Evolutionary conservation across 30 jellyfish, hydroid and myxozoan species (phyloP).

Genomic region (Nemopilema nomurai): DNA sequence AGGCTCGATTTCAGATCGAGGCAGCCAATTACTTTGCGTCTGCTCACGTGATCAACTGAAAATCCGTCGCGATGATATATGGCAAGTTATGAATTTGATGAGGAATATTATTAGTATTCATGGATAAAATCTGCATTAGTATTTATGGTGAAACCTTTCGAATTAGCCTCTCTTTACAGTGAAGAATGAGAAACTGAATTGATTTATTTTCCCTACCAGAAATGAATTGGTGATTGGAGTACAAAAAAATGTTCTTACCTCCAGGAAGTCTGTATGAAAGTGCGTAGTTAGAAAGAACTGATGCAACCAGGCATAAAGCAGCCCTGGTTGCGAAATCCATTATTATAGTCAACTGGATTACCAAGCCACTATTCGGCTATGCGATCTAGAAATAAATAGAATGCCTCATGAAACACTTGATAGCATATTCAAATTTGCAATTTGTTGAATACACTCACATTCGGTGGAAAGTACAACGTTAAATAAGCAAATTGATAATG

Average conservation of each 20-base stretch:
- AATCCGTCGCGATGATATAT: background rate
- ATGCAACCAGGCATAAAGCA: background rate
- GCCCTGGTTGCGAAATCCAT: slow-evolving; percentile 29
- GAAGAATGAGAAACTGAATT: background rate
- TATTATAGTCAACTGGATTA: background rate
- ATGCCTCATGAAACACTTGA: background rate
- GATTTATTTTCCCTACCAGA: no score
- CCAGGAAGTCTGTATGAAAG: slow-evolving; percentile 45
- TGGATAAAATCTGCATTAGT: no score
- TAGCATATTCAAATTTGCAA: background rate
- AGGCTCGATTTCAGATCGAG: background rate
- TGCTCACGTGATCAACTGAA: background rate
- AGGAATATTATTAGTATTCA: no score
- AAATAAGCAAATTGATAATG: background rate
- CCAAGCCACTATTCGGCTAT: slow-evolving; percentile 52
- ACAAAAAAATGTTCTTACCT: slow-evolving; percentile 16
- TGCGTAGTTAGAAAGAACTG: slow-evolving; percentile 19
- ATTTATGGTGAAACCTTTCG: no score
- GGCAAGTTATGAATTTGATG: background rate
- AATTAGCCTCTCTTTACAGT: no score
- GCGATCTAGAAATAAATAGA: slow-evolving; percentile 12
- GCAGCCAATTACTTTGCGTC: background rate
- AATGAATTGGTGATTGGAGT: no score
- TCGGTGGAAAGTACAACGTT: background rate
- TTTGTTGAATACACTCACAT: background rate